phyloP scores from a whole-genome alignment of 1,140 invertebrate species.

The Nilaparvata lugens region DNA sequence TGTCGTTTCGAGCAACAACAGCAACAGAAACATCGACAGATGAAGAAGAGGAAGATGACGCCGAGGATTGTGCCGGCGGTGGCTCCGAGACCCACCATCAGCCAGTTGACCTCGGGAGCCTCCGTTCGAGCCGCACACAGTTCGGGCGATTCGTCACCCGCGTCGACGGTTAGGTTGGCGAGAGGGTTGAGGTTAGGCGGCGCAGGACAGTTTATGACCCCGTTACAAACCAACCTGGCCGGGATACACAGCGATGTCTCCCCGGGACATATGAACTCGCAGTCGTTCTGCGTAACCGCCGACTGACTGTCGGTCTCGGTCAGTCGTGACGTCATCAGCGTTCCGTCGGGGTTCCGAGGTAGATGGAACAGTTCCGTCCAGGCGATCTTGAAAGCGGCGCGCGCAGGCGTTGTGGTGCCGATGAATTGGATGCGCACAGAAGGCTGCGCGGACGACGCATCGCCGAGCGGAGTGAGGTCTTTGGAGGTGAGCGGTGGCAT shows the following conservation, averaged over 20 bases:
- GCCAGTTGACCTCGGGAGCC: conserved; percentile 41
- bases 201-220: conserved; percentile 76
- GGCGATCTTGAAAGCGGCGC: conserved; percentile 73
- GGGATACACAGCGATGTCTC: conserved; percentile 73
- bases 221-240: conserved; percentile 71
- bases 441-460: conserved; percentile 43
- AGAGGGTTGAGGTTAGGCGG: conserved; percentile 24
- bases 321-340: conserved; percentile 59
- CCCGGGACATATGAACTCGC: conserved; percentile 67
- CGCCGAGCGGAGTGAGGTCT: conserved; percentile 53
- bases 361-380: conserved; percentile 85
- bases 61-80: conserved; percentile 37
- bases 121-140: conserved; percentile 39
- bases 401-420: conserved; percentile 62
- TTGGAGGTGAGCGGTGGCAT: conserved; percentile 65
- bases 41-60: conserved; percentile 35
- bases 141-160: conserved; percentile 39
- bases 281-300: conserved; percentile 10
- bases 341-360: conserved; percentile 68
- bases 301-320: conserved; percentile 42
- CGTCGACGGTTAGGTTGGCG: conserved; percentile 24
- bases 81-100: conserved; percentile 41
- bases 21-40: conserved; percentile 40
- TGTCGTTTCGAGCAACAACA: conserved; percentile 24
- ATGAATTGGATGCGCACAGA: conserved; percentile 56